Evolutionary conservation across 2,888 invertebrate species (phyloP).

Genomic region (Hypsopygia costalis): DNA sequence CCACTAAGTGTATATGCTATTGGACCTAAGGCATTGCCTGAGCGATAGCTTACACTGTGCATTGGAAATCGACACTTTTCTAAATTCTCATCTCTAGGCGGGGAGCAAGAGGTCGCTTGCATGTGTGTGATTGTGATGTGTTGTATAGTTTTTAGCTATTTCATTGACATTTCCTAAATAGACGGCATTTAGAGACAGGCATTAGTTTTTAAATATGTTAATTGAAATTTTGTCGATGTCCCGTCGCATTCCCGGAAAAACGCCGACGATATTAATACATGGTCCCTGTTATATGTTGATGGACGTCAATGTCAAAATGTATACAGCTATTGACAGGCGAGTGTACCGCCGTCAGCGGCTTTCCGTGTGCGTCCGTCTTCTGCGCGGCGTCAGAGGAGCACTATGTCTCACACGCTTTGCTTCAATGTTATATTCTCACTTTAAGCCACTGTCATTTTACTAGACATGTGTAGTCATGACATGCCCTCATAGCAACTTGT

Average conservation of each 20-base stretch:
- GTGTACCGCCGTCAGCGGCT: slow-evolving; percentile 2
- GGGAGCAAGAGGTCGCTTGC: slow-evolving; percentile 40
- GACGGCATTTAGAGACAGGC: slow-evolving; percentile 6
- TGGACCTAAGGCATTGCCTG: background rate
- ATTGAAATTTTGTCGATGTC: background rate
- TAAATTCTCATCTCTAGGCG: slow-evolving; percentile 7
- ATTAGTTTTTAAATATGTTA: background rate
- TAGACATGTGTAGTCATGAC: background rate
- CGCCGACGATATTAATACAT: slow-evolving; percentile 1
- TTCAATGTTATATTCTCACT: slow-evolving; percentile 3
- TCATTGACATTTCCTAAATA: background rate
- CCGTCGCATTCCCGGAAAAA: slow-evolving; percentile 1
- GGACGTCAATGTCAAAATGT: background rate
- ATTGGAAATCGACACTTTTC: slow-evolving; percentile 12
- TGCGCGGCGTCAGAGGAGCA: background rate
- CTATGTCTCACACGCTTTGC: slow-evolving; percentile 4
- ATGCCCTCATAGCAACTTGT: background rate
- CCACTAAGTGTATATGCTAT: slow-evolving; percentile 5
- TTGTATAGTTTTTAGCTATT: slow-evolving; percentile 16
- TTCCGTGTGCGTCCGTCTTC: background rate
- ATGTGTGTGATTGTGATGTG: slow-evolving; percentile 58
- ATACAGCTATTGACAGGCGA: background rate
- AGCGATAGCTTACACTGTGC: background rate
- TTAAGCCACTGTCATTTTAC: background rate
- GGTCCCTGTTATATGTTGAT: background rate